Percentiles rank a stretch among this genome's conserved stretches.
Conservation (phyloP, 2,113 vertebrate species). For the Chionodraco myersi region DNA sequence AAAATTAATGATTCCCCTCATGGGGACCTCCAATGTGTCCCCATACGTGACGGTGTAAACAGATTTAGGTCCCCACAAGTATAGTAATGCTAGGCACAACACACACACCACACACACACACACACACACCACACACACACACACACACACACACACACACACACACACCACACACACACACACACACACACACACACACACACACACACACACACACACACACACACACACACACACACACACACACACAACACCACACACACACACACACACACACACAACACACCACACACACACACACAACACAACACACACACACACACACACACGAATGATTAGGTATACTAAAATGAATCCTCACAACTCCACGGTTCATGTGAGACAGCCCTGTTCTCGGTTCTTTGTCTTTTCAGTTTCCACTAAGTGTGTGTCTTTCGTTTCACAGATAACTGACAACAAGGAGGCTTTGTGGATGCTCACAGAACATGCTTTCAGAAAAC, state of each 20-base stretch:
- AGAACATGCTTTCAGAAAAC: conserved; percentile 89
- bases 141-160: conserved; percentile 14
- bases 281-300: neutral
- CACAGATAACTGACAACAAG: conserved; percentile 88
- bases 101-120: neutral
- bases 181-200: neutral
- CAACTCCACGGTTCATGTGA: conserved; percentile 70
- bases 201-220: neutral
- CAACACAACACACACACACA: neutral
- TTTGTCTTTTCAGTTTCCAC: conserved; percentile 88
- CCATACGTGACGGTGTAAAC: no score
- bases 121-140: conserved; percentile 5
- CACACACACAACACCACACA: no score
- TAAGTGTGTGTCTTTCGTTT: conserved; percentile 88
- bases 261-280: neutral
- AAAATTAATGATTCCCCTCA: no score
- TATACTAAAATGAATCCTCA: conserved; percentile 51
- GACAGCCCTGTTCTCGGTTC: conserved; percentile 83
- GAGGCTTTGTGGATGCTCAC: conserved; percentile 89
- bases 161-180: neutral
- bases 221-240: no score
- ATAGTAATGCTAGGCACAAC: no score
- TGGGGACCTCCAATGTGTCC: no score
- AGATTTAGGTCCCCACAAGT: no score
- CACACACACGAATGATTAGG: conserved; percentile 29